These are phyloP conservation scores for Leptogaster cylindrica DNA, from an alignment of 2,888 invertebrate species.

Conservation along the genomic window DNA sequence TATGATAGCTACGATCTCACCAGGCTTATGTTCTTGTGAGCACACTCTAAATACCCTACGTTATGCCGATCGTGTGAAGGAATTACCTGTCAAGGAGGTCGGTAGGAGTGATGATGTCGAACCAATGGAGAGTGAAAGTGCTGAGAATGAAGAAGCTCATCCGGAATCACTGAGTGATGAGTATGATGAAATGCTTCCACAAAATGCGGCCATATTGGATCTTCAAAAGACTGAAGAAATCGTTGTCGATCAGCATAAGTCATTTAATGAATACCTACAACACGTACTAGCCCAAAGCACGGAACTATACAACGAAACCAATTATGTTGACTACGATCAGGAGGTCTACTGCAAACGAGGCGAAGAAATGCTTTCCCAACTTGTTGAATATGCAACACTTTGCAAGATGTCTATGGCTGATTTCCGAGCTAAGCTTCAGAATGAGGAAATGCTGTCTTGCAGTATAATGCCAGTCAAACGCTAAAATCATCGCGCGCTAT, in stretches of 20 bases:
- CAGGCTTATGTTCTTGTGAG: conserved; percentile 94
- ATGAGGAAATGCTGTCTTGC: conserved; percentile 89
- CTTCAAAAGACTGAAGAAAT: conserved; percentile 93
- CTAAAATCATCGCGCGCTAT: conserved; percentile 44
- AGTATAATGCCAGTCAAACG: conserved; percentile 69
- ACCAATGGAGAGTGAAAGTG: conserved; percentile 61
- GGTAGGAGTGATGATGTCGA: conserved; percentile 62
- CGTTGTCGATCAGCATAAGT: conserved; percentile 90
- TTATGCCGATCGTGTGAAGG: conserved; percentile 97
- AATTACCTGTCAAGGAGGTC: conserved; percentile 85
- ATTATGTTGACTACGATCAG: conserved; percentile 95
- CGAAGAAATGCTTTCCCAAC: conserved; percentile 81
- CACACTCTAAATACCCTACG: conserved; percentile 97
- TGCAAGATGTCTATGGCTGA: conserved; percentile 80
- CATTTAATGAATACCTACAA: conserved; percentile 74
- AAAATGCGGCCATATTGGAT: conserved; percentile 95
- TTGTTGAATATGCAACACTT: conserved; percentile 73
- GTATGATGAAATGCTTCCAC: conserved; percentile 91
- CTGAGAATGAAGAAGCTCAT: conserved; percentile 83
- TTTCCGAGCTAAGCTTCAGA: conserved; percentile 84
- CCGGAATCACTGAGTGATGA: conserved; percentile 91
- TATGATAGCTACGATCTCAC: conserved; percentile 99
- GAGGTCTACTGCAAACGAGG: conserved; percentile 92
- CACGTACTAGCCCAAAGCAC: conserved; percentile 74
- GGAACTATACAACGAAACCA: conserved; percentile 78